Evolutionary conservation across 1,140 invertebrate genomes (phyloP).

Genomic region (Drosophila punjabiensis): DNA sequence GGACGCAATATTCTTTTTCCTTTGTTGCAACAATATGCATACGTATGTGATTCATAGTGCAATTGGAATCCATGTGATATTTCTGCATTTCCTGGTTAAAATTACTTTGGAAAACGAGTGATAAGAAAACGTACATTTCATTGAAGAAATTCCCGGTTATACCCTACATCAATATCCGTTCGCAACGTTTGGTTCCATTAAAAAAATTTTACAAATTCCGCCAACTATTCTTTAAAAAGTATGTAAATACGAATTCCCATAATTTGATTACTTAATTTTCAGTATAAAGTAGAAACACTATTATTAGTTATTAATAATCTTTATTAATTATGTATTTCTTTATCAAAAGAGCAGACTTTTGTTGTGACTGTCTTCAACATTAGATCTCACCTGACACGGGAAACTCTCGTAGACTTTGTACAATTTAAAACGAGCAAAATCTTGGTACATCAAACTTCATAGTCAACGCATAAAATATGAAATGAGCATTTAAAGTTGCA

Average conservation of each 20-base stretch:
- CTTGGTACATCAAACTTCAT: conserved; percentile 51
- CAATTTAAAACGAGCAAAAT: conserved; percentile 57
- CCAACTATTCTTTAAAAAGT: background rate
- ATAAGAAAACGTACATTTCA: too few relatives aligned
- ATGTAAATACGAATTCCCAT: background rate
- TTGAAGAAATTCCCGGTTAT: too few relatives aligned
- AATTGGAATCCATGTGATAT: background rate
- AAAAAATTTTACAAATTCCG: too few relatives aligned
- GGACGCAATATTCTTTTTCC: too few relatives aligned
- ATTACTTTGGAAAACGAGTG: too few relatives aligned
- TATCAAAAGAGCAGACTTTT: conserved; percentile 74
- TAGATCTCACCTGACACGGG: conserved; percentile 47
- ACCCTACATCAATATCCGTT: too few relatives aligned
- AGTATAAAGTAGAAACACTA: background rate
- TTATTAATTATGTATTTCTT: conserved; percentile 67
- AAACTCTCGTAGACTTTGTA: conserved; percentile 74
- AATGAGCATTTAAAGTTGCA: conserved; percentile 19
- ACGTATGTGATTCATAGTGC: too few relatives aligned
- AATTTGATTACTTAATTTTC: background rate
- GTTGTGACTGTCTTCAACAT: conserved; percentile 62
- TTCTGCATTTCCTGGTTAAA: background rate
- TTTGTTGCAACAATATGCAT: background rate
- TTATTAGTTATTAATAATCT: conserved; percentile 45
- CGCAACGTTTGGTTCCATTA: too few relatives aligned
- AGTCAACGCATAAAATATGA: conserved; percentile 41